Percentiles rank a stretch among this genome's conserved stretches.
phyloP scores from a whole-genome alignment of 2,797 vertebrate genomes.

The Oceanodroma leucorhoa region DNA sequence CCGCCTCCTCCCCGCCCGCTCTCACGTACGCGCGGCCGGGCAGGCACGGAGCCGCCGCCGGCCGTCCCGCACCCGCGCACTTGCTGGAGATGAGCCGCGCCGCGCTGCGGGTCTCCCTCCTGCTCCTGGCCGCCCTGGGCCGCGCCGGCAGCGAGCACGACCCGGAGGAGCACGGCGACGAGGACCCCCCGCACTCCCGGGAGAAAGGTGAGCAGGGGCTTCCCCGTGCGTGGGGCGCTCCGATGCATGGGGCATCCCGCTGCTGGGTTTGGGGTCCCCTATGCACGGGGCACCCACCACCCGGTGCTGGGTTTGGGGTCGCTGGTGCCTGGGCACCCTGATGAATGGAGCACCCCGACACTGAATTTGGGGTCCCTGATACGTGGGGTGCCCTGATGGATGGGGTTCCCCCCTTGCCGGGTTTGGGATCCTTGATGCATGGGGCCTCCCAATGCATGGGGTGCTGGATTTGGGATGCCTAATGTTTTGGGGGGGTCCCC shows the following conservation, averaged over 20 bases:
- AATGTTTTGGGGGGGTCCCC: neutral
- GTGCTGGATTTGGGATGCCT: neutral
- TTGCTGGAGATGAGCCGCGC: conserved; percentile 35
- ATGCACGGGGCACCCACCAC: neutral
- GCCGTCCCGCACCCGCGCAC: conserved; percentile 43
- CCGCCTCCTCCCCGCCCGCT: conserved; percentile 44
- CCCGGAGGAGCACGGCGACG: neutral
- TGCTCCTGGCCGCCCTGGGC: neutral
- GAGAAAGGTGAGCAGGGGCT: neutral
- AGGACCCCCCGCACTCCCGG: neutral
- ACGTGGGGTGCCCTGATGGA: neutral
- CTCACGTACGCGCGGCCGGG: conserved; percentile 38
- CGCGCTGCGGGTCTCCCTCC: neutral
- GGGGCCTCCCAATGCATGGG: rapidly evolving
- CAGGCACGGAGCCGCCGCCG: neutral
- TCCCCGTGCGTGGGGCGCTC: too few species aligned
- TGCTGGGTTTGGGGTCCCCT: neutral
- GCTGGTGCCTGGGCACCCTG: neutral
- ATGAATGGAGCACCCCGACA: neutral
- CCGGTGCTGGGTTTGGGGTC: neutral
- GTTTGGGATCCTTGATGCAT: neutral
- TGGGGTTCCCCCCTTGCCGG: neutral
- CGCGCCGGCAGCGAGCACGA: neutral
- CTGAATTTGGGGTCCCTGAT: neutral
- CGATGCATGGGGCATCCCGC: neutral